Percentiles rank a stretch among this genome's conserved stretches.
Conservation (phyloP, 2,113 vertebrate genomes). For the Otis tarda region DNA sequence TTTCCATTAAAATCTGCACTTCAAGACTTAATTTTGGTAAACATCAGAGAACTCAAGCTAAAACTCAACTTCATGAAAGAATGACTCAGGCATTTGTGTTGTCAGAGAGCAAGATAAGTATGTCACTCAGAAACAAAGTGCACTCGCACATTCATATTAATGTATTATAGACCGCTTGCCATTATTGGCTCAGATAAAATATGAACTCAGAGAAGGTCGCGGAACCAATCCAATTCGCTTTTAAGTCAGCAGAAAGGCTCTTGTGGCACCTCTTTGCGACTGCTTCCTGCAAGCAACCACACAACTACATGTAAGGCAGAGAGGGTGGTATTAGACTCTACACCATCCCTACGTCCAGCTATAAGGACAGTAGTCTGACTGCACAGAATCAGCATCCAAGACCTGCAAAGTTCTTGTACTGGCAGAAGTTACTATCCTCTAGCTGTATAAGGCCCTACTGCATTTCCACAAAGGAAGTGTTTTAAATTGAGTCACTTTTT, state of each 20-base stretch:
- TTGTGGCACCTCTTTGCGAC: neutral
- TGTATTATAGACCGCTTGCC: neutral
- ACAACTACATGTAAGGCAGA: neutral
- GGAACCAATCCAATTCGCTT: neutral
- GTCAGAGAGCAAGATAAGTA: neutral
- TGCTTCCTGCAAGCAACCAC: neutral
- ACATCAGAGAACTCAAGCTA: neutral
- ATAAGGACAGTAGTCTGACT: neutral
- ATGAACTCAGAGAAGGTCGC: neutral
- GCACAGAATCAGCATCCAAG: neutral
- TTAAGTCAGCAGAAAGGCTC: neutral
- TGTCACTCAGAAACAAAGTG: neutral
- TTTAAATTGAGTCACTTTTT: neutral
- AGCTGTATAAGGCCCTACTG: neutral
- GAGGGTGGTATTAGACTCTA: neutral
- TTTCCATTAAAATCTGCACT: slow-evolving; percentile 13
- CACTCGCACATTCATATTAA: neutral
- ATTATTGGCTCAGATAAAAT: neutral
- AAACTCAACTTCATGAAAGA: slow-evolving; percentile 3
- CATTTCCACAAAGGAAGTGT: neutral
- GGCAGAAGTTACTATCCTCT: neutral
- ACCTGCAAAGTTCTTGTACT: neutral
- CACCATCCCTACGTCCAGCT: neutral
- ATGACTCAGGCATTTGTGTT: neutral
- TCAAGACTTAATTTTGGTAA: neutral